phyloP scores from a whole-genome alignment of 1,140 invertebrate genomes.

The Diplogasteroides magnus region DNA sequence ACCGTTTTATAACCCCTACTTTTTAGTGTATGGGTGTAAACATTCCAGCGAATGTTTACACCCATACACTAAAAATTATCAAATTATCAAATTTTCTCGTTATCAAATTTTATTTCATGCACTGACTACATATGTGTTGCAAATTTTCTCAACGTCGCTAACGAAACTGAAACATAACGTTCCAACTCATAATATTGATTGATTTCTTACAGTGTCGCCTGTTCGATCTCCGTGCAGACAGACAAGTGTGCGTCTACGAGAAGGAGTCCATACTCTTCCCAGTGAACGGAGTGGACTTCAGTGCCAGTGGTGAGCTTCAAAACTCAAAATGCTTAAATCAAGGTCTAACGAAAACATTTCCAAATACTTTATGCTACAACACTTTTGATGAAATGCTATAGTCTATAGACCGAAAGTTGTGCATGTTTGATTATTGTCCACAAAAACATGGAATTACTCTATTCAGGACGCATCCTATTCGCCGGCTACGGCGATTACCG shows the following conservation, averaged over 20 bases:
- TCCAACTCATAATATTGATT: slow-evolving; percentile 8
- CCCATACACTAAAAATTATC: no score
- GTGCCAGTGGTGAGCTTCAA: slow-evolving; percentile 73
- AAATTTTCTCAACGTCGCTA: no score
- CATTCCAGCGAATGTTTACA: no score
- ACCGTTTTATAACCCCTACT: no score
- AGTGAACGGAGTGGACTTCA: slow-evolving; percentile 95
- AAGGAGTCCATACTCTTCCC: slow-evolving; percentile 98
- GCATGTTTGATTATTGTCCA: no score
- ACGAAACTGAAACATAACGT: neutral
- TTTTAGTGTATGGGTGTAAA: no score
- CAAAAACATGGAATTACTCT: no score
- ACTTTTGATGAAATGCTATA: neutral
- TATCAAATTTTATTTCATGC: no score
- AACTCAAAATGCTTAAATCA: no score
- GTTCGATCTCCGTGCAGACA: slow-evolving; percentile 93
- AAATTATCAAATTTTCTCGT: no score
- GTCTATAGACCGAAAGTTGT: no score
- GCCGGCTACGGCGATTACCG: slow-evolving; percentile 99
- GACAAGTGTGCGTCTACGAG: slow-evolving; percentile 89
- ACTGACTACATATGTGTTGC: no score
- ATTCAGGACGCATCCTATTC: slow-evolving; percentile 80
- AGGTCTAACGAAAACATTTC: neutral
- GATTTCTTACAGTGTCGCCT: slow-evolving; percentile 72
- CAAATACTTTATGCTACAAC: neutral